Evolutionary conservation across 2,888 invertebrate genomes (phyloP).

Genomic region (Macaria liturata): DNA sequence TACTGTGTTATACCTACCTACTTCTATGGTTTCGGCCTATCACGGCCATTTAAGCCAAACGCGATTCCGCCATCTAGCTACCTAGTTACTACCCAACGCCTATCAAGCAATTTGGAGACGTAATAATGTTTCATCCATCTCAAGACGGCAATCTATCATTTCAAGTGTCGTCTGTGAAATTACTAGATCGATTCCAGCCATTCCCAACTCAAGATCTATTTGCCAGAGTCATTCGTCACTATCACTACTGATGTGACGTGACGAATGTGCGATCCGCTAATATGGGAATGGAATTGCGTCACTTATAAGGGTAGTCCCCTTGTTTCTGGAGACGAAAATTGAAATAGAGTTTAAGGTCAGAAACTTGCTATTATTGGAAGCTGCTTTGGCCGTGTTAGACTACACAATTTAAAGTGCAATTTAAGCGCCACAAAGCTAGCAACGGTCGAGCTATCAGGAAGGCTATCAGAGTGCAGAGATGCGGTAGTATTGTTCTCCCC

Average conservation of each 20-base stretch:
- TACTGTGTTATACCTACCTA: no score
- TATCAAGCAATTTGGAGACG: slow-evolving; percentile 35
- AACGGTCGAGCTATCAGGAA: slow-evolving; percentile 2
- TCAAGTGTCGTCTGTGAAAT: slow-evolving; percentile 57
- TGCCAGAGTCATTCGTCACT: slow-evolving; percentile 40
- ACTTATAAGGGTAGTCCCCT: no score
- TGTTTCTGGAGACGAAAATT: slow-evolving; percentile 9
- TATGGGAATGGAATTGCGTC: slow-evolving; percentile 24
- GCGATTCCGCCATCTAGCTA: slow-evolving; percentile 43
- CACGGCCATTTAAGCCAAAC: slow-evolving; percentile 28
- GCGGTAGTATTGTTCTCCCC: slow-evolving; percentile 7
- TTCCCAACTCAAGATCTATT: slow-evolving; percentile 29
- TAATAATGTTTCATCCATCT: slow-evolving; percentile 46
- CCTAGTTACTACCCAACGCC: slow-evolving; percentile 24
- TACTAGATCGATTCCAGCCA: slow-evolving; percentile 60
- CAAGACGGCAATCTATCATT: slow-evolving; percentile 59
- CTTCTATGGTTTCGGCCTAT: no score
- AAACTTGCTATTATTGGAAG: neutral
- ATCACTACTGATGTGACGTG: slow-evolving; percentile 44
- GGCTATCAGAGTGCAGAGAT: slow-evolving; percentile 10
- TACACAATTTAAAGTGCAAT: slow-evolving; percentile 6
- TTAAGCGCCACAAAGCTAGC: neutral
- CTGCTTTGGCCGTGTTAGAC: neutral
- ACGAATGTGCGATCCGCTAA: slow-evolving; percentile 39
- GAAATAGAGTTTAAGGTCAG: slow-evolving; percentile 3